These are phyloP conservation scores for Lissocephala sabroskyi DNA, from an alignment of 2,888 invertebrate species.

Conservation along the genomic window DNA sequence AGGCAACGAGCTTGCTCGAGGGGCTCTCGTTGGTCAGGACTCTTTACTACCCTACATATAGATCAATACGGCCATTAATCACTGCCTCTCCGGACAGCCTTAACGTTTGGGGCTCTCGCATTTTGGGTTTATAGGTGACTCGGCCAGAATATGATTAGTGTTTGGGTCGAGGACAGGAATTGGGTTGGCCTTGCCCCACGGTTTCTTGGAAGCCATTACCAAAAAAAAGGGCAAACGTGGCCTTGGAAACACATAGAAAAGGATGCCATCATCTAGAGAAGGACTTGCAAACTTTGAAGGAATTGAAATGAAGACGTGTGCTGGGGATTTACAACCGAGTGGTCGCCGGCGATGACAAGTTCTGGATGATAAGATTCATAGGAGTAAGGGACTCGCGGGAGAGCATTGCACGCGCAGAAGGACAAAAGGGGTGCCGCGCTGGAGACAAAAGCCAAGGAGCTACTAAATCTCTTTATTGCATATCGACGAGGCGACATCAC, in stretches of 20 bases:
- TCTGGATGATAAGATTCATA: slow-evolving; percentile 29
- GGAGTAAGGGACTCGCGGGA: no score
- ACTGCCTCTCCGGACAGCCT: not conserved
- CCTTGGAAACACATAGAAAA: no score
- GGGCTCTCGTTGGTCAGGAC: slow-evolving; percentile 10
- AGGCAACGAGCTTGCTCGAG: slow-evolving; percentile 35
- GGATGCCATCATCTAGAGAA: no score
- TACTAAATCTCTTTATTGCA: slow-evolving; percentile 61
- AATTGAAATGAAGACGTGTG: no score
- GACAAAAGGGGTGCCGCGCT: slow-evolving; percentile 20
- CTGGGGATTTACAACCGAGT: slow-evolving; percentile 21
- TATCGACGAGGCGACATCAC: not conserved
- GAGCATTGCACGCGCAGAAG: slow-evolving; percentile 60
- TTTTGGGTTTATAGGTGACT: slow-evolving; percentile 45
- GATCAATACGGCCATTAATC: no score
- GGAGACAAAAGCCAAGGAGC: slow-evolving; percentile 36
- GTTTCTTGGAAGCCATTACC: no score
- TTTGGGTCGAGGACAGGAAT: slow-evolving; percentile 24
- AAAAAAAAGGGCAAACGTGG: no score
- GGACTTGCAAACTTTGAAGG: no score
- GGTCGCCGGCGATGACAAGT: slow-evolving; percentile 48
- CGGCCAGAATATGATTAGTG: slow-evolving; percentile 54
- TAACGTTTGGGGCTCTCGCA: slow-evolving; percentile 19
- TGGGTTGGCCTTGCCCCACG: not conserved
- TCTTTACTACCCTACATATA: no score